Base-by-base conservation (phyloP, 2,888 invertebrate genomes). In the Cylindroiulus punctatus region DNA sequence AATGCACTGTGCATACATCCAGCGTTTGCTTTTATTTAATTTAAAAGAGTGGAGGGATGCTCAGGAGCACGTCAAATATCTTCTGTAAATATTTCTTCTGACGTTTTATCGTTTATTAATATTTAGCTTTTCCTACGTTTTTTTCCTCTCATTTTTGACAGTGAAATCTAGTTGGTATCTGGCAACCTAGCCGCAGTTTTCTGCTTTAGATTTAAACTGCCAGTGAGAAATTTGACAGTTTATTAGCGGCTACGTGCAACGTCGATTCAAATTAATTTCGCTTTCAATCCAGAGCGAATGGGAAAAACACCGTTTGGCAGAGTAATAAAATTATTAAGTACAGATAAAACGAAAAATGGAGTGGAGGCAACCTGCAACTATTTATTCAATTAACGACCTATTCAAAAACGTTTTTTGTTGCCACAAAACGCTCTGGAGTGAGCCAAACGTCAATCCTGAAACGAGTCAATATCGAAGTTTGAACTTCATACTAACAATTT, bases 21-120 rank as follows among this genome's bases (percentile, higher is more conserved):
- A n/a, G n/a, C 40, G 40, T 40, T 7, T 40, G 40, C 40, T 47
- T 47, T 47, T 47, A 47, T 47, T 47, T 47, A 47, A 47, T 47
- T 47, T 47, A 47, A 17, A 47, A 47, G 8, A 8, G 8, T 40
- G n/a, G n/a, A n/a, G 4, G 40, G 40, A 7, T 40, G 47, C 14
- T 2, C 14, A 47, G 47, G 47, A 47, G 19, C 12, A 47, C 47
- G 47, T 47, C 47, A 47, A 47, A 47, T 14, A 47, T 47, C 12
- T 47, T 47, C 14, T 47, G 8, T 2, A 47, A 47, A 47, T 14
- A 47, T 14, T 47, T 47, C 47, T 14, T 17, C 47, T 17, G 47
- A 47, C 47, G 47, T 47, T 47, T 47, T 47, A 47, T 47, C 47
- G 47, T 47, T 47, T 47, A 47, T 47, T 47, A 47, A 47, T 47